These are phyloP conservation scores for Andinoacara biseriatus DNA, from an alignment of 2,113 vertebrate genomes.

Conservation along the genomic window DNA sequence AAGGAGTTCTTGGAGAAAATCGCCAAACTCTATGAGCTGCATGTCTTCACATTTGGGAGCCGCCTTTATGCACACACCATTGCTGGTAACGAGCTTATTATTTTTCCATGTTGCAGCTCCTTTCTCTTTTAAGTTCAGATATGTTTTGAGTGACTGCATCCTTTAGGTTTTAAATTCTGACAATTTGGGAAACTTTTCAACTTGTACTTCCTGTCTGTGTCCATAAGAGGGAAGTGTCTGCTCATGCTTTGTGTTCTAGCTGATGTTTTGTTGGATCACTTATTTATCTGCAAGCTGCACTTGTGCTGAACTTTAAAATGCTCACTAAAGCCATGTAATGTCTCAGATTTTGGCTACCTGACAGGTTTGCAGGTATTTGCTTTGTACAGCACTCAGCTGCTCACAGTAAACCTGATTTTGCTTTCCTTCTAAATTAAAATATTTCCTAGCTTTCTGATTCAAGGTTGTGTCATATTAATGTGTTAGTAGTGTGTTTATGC, in stretches of 20 bases:
- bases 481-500: conserved; percentile 4
- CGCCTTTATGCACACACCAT: conserved; percentile 98
- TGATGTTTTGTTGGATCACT: not conserved
- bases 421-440: not conserved
- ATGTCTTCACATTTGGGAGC: conserved; percentile 98
- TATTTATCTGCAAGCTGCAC: not conserved
- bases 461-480: not conserved
- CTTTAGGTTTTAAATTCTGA: not conserved
- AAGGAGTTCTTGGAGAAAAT: conserved; percentile 96
- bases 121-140: not conserved
- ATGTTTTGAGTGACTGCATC: not conserved
- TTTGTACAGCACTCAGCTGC: not conserved
- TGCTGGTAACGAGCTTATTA: conserved; percentile 82
- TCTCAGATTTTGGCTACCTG: not conserved
- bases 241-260: not conserved
- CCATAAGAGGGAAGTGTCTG: conserved; percentile 59
- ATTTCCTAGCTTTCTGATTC: not conserved
- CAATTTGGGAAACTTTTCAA: not conserved
- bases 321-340: not conserved
- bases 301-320: not conserved
- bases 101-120: not conserved
- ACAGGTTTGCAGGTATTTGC: not conserved
- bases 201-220: conserved; percentile 44
- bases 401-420: not conserved
- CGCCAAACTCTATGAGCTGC: conserved; percentile 93